Evolutionary conservation across 2,113 vertebrate genomes (phyloP).

Genomic region (Elachura formosa): DNA sequence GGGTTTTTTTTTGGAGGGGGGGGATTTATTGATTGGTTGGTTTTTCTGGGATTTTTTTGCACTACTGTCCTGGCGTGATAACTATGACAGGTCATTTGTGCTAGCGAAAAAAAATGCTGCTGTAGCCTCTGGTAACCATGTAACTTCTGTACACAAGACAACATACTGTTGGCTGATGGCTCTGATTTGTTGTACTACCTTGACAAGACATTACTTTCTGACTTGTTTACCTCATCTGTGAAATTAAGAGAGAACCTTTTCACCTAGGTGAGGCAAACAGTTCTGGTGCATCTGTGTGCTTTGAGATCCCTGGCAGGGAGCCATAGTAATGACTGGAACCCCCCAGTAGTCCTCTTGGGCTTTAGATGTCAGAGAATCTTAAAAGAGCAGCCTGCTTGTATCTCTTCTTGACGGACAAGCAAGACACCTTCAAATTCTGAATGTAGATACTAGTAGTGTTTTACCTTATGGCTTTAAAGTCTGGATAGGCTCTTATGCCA

Average conservation of each 20-base stretch:
- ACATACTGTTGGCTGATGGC: rapidly evolving
- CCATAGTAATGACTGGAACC: background rate
- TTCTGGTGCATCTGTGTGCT: background rate
- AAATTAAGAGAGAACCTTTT: background rate
- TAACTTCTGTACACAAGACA: background rate
- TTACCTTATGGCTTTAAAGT: background rate
- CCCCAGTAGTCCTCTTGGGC: background rate
- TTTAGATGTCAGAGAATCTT: background rate
- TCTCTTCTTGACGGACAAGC: background rate
- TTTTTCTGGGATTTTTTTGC: background rate
- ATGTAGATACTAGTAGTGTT: background rate
- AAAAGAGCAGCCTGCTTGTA: background rate
- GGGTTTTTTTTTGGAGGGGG: background rate
- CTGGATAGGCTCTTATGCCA: background rate
- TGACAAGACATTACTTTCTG: background rate
- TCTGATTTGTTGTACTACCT: background rate
- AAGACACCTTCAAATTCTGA: background rate
- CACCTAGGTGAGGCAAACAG: background rate
- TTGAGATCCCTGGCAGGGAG: background rate
- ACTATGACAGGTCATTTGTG: background rate
- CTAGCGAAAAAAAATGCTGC: background rate
- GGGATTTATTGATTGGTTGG: background rate
- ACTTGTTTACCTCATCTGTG: background rate
- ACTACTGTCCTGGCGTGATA: background rate
- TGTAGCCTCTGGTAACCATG: too few species aligned